phyloP scores from a whole-genome alignment of 2,888 invertebrate genomes.

The Rhyacophila evoluta region DNA sequence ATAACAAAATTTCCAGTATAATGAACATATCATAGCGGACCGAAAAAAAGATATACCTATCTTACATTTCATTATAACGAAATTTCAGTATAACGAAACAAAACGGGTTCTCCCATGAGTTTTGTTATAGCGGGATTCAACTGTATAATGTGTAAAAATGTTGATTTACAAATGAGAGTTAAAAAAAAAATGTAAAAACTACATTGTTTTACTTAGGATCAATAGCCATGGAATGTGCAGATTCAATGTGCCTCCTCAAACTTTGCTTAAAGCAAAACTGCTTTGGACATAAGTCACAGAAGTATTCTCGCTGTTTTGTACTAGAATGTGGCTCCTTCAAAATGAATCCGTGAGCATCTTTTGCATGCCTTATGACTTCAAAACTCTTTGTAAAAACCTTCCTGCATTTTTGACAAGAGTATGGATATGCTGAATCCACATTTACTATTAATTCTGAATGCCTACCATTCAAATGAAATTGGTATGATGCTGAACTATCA shows the following conservation, averaged over 20 bases:
- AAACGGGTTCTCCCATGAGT: too few relatives aligned
- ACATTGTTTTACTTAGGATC: constrained; percentile 20
- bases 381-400: constrained; percentile 17
- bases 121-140: too few relatives aligned
- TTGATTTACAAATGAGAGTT: too few relatives aligned
- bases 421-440: background rate
- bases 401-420: background rate
- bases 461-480: background rate
- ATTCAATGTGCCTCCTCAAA: constrained; percentile 26
- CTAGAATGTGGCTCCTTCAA: background rate
- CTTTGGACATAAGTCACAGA: constrained; percentile 33
- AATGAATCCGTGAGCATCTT: background rate
- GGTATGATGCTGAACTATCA: background rate
- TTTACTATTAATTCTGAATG: background rate
- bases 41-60: too few relatives aligned
- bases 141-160: too few relatives aligned
- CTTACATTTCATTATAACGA: too few relatives aligned
- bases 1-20: too few relatives aligned
- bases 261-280: constrained; percentile 31
- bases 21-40: too few relatives aligned
- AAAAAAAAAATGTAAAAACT: background rate
- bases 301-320: background rate
- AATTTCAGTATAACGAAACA: too few relatives aligned
- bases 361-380: constrained; percentile 25
- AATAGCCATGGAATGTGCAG: constrained; percentile 12